Evolutionary conservation across 2,113 vertebrate species (phyloP), one percentile per base, ranked within the genome.

Genomic region (Cyrtonyx montezumae): DNA sequence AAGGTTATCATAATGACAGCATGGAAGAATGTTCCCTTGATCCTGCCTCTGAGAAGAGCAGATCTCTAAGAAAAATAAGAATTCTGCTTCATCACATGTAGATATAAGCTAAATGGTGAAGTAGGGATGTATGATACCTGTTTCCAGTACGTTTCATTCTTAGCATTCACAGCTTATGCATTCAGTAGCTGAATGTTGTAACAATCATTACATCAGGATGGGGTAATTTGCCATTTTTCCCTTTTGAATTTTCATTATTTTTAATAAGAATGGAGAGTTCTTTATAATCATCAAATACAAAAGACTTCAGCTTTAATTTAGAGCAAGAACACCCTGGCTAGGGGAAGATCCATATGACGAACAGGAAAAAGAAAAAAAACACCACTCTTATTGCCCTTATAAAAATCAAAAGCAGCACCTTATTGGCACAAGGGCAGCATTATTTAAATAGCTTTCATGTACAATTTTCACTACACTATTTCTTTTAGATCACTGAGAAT

Each of bases 401-500:
- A 80, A 86, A 92, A 90, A 94, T 91, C 76, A 90, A 78, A 95
- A 89, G 65, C 68, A 86, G 61, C 70, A 96, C 90, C 70, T 96
- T 96, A 95, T 97, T 90, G 88, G 90, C 88, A 67, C 82, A 95
- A 95, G 56, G 76, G 84, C 46, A 93, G 65, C 37, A 79, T 66
- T 81, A 94, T 85, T 91, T 88, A 91, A 81, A 67, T 30, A 56
- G 58, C 59, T 94, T 95, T 95, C 76, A 90, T 90, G 76, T 79
- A 49, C 79, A 58, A 81, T 36, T 90, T 94, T 75, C 36, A 76
- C 62, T 82, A 78, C 23, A 65, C 25, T 65, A 19, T 51, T 95
- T 65, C 77, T 89, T 45, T 67, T 76, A 87, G 94, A 92, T 88
- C 30, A 77, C 36, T 53, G 87, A 78, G 86, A 94, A 88, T 91